phyloP scores from a whole-genome alignment of 2,888 invertebrate species.

The Protonemura montana region DNA sequence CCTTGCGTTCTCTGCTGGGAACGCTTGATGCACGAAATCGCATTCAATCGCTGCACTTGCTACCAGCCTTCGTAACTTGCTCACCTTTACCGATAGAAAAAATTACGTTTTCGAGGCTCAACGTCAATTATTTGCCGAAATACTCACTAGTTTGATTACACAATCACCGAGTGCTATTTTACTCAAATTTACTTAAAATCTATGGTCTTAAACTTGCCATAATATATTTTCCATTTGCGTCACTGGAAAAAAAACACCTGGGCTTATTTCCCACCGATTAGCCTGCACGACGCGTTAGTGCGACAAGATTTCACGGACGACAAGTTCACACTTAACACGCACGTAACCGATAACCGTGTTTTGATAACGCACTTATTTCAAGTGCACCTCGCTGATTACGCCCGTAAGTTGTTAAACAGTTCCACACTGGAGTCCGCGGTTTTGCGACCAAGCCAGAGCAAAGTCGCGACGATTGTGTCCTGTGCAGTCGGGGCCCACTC shows the following conservation, averaged over 20 bases:
- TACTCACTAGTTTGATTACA: neutral
- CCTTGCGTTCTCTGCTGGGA: neutral
- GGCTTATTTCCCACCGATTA: neutral
- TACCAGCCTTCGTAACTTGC: neutral
- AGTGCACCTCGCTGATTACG: neutral
- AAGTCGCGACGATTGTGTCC: conserved; percentile 29
- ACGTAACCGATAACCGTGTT: neutral
- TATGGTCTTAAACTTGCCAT: neutral
- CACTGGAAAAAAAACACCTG: neutral
- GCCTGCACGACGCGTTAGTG: neutral
- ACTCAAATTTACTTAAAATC: neutral
- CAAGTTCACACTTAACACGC: conserved; percentile 2
- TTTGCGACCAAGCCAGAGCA: conserved; percentile 30
- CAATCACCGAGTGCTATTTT: neutral
- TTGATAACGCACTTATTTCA: neutral
- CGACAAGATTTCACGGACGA: neutral
- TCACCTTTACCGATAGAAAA: neutral
- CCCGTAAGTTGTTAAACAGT: neutral
- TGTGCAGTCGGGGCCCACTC: neutral
- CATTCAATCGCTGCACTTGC: neutral
- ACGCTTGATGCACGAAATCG: neutral
- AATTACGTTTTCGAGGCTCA: neutral
- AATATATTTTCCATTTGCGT: neutral
- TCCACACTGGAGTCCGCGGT: neutral
- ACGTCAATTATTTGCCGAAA: neutral